Evolutionary conservation across 2,113 vertebrate species (phyloP).

Genomic region (Gnathonemus echidnorhynchus): DNA sequence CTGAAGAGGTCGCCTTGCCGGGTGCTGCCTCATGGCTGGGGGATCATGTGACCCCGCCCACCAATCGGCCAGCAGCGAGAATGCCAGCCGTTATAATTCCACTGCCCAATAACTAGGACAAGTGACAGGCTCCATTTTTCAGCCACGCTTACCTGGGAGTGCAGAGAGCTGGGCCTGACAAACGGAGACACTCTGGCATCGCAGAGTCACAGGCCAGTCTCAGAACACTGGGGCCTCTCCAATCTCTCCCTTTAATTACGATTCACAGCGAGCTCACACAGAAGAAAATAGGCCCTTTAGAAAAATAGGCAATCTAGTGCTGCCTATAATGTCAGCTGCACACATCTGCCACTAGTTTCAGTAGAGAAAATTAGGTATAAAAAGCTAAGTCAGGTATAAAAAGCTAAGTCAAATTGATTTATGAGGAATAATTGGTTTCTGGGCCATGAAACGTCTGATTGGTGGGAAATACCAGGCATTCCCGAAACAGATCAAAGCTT

Average conservation of each 20-base stretch:
- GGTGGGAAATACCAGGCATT: not conserved
- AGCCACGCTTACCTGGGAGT: conserved; percentile 29
- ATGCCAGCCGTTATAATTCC: conserved; percentile 25
- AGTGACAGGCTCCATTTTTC: conserved; percentile 37
- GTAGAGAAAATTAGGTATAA: not conserved
- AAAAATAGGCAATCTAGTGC: conserved; percentile 1
- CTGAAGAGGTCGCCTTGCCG: conserved; percentile 5
- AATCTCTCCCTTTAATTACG: conserved; percentile 31
- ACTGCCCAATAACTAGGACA: conserved; percentile 31
- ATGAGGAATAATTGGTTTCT: conserved; percentile 2
- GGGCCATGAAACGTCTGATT: not conserved
- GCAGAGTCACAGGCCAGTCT: not conserved
- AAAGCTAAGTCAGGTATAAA: not conserved
- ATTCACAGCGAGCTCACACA: not conserved
- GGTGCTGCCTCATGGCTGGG: not conserved
- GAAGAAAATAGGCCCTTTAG: conserved; percentile 4
- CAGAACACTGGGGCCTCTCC: not conserved
- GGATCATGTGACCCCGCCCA: conserved; percentile 23
- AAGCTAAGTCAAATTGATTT: not conserved
- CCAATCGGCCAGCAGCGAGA: conserved; percentile 15
- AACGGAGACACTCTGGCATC: conserved; percentile 24
- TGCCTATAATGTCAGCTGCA: not conserved
- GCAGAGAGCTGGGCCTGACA: conserved; percentile 4
- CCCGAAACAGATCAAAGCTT: not conserved
- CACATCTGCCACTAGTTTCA: not conserved